These are phyloP conservation scores for Lanius collurio DNA, from an alignment of 2,113 vertebrate species.

Conservation along the genomic window DNA sequence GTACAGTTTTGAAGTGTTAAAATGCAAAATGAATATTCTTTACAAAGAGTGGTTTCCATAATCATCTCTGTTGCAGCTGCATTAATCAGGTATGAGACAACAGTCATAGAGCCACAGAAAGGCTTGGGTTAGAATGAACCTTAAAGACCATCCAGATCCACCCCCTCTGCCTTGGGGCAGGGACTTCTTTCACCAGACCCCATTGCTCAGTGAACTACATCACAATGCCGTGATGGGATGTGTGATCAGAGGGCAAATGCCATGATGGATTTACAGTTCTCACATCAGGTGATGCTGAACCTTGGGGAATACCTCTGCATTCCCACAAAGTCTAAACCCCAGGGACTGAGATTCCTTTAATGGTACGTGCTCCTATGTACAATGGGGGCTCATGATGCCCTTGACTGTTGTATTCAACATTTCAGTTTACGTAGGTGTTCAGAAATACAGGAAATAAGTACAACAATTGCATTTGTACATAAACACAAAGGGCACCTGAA, in stretches of 20 bases:
- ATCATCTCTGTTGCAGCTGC: background rate
- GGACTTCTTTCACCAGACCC: background rate
- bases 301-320: background rate
- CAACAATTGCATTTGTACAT: background rate
- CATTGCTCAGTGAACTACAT: background rate
- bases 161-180: background rate
- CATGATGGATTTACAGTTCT: background rate
- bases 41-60: background rate
- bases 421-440: background rate
- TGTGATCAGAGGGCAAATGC: background rate
- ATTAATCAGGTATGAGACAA: background rate
- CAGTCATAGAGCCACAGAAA: background rate
- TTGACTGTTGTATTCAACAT: background rate
- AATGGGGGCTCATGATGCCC: accelerated
- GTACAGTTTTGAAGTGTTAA: background rate
- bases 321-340: background rate
- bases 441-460: background rate
- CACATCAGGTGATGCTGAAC: background rate
- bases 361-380: accelerated
- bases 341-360: too few species aligned
- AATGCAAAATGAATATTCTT: background rate
- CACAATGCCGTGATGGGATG: accelerated
- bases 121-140: background rate
- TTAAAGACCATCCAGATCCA: background rate
- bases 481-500: background rate